Percentiles rank a stretch among this genome's conserved stretches.
These are phyloP conservation scores for Aphidoletes aphidimyza DNA, from an alignment of 2,888 invertebrate species.

Conservation along the genomic window DNA sequence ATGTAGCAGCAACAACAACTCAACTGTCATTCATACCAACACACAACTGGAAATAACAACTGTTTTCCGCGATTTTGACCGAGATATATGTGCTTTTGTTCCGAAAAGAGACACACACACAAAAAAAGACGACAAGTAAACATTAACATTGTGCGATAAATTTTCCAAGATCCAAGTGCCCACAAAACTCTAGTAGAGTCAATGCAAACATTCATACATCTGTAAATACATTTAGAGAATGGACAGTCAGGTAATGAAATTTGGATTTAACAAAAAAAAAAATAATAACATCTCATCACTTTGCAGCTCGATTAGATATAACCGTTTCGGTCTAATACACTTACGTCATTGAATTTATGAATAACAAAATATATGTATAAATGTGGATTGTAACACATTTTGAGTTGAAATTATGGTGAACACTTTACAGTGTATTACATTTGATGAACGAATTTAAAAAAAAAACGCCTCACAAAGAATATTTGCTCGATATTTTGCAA, in stretches of 20 bases:
- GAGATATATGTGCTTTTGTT: not conserved
- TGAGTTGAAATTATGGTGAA: too few relatives aligned
- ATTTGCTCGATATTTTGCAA: too few relatives aligned
- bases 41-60: conserved; percentile 39
- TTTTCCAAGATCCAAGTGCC: too few relatives aligned
- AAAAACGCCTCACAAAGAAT: too few relatives aligned
- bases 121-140: too few relatives aligned
- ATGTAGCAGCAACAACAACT: not conserved
- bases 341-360: conserved; percentile 8
- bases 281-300: not conserved
- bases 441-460: too few relatives aligned
- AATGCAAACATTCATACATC: not conserved
- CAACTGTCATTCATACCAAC: conserved; percentile 37
- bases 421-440: too few relatives aligned
- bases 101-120: too few relatives aligned
- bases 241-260: conserved; percentile 54
- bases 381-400: not conserved
- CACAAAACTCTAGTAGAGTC: too few relatives aligned
- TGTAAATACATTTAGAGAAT: conserved; percentile 8
- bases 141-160: too few relatives aligned
- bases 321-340: conserved; percentile 2
- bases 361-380: not conserved
- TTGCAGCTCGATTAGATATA: not conserved
- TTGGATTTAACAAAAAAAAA: not conserved
- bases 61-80: not conserved